Evolutionary conservation across 1,140 invertebrate species (phyloP), one percentile per base, ranked within the genome.

Genomic region (Caenorhabditis remanei): DNA sequence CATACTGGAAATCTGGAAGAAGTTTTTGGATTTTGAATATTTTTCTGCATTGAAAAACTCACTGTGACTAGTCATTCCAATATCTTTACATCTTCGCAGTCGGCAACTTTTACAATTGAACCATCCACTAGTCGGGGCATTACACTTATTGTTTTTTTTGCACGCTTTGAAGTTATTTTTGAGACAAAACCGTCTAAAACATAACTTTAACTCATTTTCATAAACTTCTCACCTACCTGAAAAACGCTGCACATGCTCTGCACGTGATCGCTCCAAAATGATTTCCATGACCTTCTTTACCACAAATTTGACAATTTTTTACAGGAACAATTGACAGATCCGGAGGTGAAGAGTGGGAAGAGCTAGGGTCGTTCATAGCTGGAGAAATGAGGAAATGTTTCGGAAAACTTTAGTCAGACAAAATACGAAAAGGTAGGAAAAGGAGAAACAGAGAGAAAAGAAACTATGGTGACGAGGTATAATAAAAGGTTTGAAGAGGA

Each of bases 191-290:
- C 61, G 21, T 63, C 61, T 63, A 19, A 58, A 63, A 40, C 16
- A 14, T 13, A 63, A 63, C 6, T 24, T 3, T 0, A 4, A 58
- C 16, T n/a, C 0, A n/a, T 58, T 58, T 58, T 21, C 5, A 58
- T 9, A 32, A 63, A 0, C 13, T 58, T 58, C 55, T 16, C 5
- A 4, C 14, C n/a, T 21, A 21, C 61, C 61, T 24, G 24, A 63
- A 63, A 63, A 63, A 63, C 14, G 61, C 61, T 8, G 61, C 61
- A 32, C 61, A 63, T 14, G 61, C 61, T 63, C 61, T 24, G 14
- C 61, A 63, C 5, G 61, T 63, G 24, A 63, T 63, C 9, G 61
- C 61, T 63, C 61, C 61, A 32, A 63, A 63, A 32, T 63, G 61
- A 2, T 40, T 63, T 63, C 61, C 61, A 63, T 63, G 61, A 63